These are phyloP conservation scores for Bufo bufo DNA, from an alignment of 2,113 vertebrate genomes.

Conservation along the genomic window DNA sequence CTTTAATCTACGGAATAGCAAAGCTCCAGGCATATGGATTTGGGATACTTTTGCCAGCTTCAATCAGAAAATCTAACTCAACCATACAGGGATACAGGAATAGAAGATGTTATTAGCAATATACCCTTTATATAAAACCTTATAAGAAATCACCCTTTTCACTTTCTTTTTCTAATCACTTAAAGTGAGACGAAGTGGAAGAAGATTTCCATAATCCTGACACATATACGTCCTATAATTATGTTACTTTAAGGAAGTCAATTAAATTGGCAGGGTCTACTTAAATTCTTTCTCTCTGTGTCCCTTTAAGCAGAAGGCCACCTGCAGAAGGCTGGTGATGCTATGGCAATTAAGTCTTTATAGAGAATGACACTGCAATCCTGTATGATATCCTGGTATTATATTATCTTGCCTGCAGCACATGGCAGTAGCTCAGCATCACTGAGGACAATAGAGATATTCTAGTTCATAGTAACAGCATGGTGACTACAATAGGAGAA, in stretches of 20 bases:
- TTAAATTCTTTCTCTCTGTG: background rate
- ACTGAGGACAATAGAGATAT: conserved; percentile 22
- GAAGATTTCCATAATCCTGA: conserved; percentile 36
- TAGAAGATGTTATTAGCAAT: background rate
- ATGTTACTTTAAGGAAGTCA: conserved; percentile 28
- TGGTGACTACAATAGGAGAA: conserved; percentile 7
- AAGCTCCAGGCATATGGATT: too few species aligned
- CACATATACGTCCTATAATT: conserved; percentile 25
- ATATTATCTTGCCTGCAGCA: conserved; percentile 17
- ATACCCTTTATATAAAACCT: background rate
- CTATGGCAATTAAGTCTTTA: background rate
- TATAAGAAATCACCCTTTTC: background rate
- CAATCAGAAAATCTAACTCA: background rate
- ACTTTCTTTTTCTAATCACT: background rate
- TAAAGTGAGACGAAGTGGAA: background rate
- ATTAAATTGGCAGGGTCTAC: conserved; percentile 10
- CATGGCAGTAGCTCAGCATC: conserved; percentile 23
- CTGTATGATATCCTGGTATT: background rate
- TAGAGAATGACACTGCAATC: conserved; percentile 31
- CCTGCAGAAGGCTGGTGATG: background rate
- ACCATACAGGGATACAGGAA: background rate
- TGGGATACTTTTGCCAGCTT: background rate
- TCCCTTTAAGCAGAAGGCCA: conserved; percentile 6
- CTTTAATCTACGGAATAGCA: too few species aligned
- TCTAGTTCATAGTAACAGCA: conserved; percentile 21